phyloP scores from a whole-genome alignment of 2,113 vertebrate genomes.

The Siphamia tubifer region DNA sequence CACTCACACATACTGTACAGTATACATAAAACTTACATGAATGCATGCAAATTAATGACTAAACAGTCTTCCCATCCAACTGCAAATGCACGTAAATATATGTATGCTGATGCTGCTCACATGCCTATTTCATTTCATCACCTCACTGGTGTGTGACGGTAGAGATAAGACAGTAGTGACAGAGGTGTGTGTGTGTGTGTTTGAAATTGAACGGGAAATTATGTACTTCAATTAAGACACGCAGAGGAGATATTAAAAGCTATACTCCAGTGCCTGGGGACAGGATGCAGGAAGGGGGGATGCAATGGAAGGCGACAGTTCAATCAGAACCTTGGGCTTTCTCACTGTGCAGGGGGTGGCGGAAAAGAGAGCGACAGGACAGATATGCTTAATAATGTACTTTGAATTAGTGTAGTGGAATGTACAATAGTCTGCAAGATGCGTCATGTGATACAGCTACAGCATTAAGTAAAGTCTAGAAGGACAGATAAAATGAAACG shows the following conservation, averaged over 20 bases:
- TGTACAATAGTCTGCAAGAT: conserved; percentile 46
- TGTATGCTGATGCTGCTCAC: not conserved
- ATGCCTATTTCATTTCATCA: conserved; percentile 63
- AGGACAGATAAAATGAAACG: not conserved
- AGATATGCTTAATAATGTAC: conserved; percentile 59
- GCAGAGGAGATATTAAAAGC: conserved; percentile 72
- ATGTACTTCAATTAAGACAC: conserved; percentile 78
- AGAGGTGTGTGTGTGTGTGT: conserved; percentile 60
- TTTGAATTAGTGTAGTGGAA: conserved; percentile 54
- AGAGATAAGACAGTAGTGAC: conserved; percentile 71
- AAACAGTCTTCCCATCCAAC: not conserved
- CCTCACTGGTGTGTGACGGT: conserved; percentile 70
- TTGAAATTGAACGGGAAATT: conserved; percentile 74
- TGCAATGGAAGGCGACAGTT: conserved; percentile 68
- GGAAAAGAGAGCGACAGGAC: conserved; percentile 19
- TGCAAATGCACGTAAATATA: conserved; percentile 8
- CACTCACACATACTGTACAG: not conserved
- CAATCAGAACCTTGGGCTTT: conserved; percentile 60
- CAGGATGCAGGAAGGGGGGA: conserved; percentile 45
- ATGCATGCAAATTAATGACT: not conserved
- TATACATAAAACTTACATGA: not conserved
- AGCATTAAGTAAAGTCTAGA: not conserved
- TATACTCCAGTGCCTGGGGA: conserved; percentile 66
- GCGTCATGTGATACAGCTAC: conserved; percentile 20
- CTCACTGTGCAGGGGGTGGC: not conserved